A percentile compares a stretch with the other conserved stretches of the same genome.
phyloP scores from a whole-genome alignment of 1,140 invertebrate genomes.

The Helicoverpa zea region DNA sequence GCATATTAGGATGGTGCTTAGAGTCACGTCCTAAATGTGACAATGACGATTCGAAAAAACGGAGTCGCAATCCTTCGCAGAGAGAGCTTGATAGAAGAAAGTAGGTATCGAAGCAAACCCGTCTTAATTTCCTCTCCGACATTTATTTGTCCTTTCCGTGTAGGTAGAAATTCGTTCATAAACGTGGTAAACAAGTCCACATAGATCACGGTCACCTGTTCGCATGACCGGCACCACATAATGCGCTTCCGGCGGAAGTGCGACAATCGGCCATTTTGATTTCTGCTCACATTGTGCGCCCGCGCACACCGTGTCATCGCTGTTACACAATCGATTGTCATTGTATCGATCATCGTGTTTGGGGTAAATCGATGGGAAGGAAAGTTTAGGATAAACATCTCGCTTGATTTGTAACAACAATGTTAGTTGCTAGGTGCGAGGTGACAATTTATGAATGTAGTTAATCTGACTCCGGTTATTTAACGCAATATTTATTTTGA shows the following conservation, averaged over 20 bases:
- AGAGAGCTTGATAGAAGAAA: no score
- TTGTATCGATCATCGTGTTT: constrained; percentile 40
- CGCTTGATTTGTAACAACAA: neutral
- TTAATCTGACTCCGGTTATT: no score
- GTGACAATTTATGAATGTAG: no score
- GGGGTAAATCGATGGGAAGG: constrained; percentile 28
- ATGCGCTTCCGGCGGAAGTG: constrained; percentile 74
- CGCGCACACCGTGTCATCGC: constrained; percentile 61
- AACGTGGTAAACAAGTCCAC: constrained; percentile 28
- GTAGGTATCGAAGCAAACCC: no score
- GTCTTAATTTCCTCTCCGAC: no score
- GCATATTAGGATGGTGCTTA: no score
- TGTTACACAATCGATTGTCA: constrained; percentile 55
- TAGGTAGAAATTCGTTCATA: constrained; percentile 8
- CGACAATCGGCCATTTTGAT: constrained; percentile 65
- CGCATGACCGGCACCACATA: constrained; percentile 74
- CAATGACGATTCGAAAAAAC: no score
- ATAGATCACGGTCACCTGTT: constrained; percentile 68
- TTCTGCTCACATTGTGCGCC: constrained; percentile 61
- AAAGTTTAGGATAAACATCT: constrained; percentile 14
- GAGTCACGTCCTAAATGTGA: no score
- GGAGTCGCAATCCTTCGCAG: no score
- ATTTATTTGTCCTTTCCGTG: no score
- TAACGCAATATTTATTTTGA: no score
- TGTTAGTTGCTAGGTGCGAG: no score